phyloP scores from a whole-genome alignment of 2,888 invertebrate species.

The Euplexia lucipara region DNA sequence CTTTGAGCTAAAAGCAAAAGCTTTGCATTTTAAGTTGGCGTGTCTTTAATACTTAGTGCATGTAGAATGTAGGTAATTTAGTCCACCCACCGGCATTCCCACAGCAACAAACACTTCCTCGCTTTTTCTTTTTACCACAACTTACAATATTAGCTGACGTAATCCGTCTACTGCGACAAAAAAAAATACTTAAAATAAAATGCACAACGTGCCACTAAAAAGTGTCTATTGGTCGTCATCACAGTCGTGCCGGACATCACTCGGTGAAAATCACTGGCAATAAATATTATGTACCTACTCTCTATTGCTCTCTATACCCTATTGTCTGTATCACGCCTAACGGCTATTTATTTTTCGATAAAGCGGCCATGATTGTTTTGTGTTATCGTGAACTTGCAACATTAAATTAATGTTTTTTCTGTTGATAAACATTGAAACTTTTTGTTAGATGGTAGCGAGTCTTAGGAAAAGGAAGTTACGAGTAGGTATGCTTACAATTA shows the following conservation, averaged over 20 bases:
- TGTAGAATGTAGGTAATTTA: neutral
- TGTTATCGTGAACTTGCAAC: conserved; percentile 10
- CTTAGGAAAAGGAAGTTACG: too few species aligned
- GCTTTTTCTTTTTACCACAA: conserved; percentile 34
- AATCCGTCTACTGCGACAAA: conserved; percentile 20
- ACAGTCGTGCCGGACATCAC: conserved; percentile 78
- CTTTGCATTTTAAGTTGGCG: neutral
- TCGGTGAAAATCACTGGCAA: conserved; percentile 71
- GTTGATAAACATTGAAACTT: neutral
- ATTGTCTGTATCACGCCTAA: conserved; percentile 59
- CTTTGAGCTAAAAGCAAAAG: neutral
- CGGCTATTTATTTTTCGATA: conserved; percentile 59
- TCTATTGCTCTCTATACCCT: conserved; percentile 53
- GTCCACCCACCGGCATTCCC: conserved; percentile 26
- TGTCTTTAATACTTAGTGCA: neutral
- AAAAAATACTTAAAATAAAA: conserved; percentile 46
- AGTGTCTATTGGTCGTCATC: conserved; percentile 34
- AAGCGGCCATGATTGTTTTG: conserved; percentile 34
- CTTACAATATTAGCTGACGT: conserved; percentile 20
- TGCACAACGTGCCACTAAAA: conserved; percentile 32
- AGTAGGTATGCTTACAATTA: too few species aligned
- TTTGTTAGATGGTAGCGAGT: conserved; percentile 13
- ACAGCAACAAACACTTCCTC: conserved; percentile 40
- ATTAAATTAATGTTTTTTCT: conserved; percentile 29
- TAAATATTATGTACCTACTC: conserved; percentile 70